Evolutionary conservation across 2,888 invertebrate genomes (phyloP).

Genomic region (Agrochola circellaris): DNA sequence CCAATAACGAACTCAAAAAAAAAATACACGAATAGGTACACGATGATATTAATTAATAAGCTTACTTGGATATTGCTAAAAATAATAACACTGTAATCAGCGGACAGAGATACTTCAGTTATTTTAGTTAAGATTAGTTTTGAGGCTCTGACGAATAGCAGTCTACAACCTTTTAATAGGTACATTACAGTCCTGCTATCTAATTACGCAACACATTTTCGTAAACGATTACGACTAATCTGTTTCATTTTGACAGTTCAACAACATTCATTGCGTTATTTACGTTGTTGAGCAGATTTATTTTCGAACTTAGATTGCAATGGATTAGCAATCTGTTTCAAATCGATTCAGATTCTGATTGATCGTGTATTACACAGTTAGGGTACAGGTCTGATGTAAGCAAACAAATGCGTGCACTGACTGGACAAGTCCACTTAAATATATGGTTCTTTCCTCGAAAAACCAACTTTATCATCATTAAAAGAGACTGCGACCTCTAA

Average conservation of each 20-base stretch:
- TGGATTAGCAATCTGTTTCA: too few species aligned
- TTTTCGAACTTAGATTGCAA: too few species aligned
- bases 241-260: too few species aligned
- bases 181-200: not conserved
- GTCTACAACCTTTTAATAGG: not conserved
- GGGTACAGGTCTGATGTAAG: too few species aligned
- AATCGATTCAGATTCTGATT: too few species aligned
- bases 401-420: not conserved
- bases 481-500: not conserved
- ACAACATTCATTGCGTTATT: too few species aligned
- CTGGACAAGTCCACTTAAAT: not conserved
- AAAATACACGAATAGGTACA: not conserved
- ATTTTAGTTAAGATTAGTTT: not conserved
- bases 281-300: too few species aligned
- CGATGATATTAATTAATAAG: not conserved
- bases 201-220: too few species aligned
- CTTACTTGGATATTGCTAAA: slow-evolving; percentile 56
- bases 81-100: slow-evolving; percentile 34
- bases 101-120: too few species aligned
- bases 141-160: not conserved
- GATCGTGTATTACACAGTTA: too few species aligned
- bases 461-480: not conserved
- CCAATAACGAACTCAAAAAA: too few species aligned
- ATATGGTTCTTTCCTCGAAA: not conserved
- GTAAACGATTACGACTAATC: too few species aligned